Evolutionary conservation across 2,113 vertebrate species (phyloP), one percentile per base, ranked within the genome.

Genomic region (Acinonyx jubatus): DNA sequence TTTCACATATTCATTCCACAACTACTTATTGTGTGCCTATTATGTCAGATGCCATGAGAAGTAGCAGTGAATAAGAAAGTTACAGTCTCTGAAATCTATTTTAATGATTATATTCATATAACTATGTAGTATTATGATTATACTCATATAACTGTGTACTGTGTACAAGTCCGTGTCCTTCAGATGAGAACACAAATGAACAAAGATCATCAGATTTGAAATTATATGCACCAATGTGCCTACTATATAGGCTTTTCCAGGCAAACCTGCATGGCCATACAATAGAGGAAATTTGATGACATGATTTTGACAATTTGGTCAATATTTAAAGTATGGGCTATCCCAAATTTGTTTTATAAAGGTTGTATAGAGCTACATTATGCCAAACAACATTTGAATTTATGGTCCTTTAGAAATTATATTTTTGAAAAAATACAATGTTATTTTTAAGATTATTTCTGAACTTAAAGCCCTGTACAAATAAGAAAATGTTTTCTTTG

Each of bases 21-120:
- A 86, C 13, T 38, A 65, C 25, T 82, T 74, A 69, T 23, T 74
- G 52, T 19, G 27, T 63, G 12, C 15, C 13, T 76, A 36, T 96
- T 71, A 50, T 81, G 18, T 57, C 31, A 89, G 41, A 16, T 1
- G 3, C 18, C 66, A 4, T 66, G 66, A 93, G 41, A 80, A 71
- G 50, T 0, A 50, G 4, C 38, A 78, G 16, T 61, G 50, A 27
- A 74, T 74, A 76, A 69, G 18, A 87, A 78, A 86, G 18, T 50
- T 74, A 79, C 0, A 16, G n/a, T 89, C 29, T 69, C 57, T 85
- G 86, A 93, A 92, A 29, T 85, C 57, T 82, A 45, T 65, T 95
- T 95, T 89, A 86, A 86, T 97, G 38, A 95, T 48, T 88, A 84
- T 73, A n/a, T 80, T 27, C 79, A 19, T n/a, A 9, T 81, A 91